Percentiles rank a stretch among this genome's conserved stretches.
Conservation (phyloP, 2,113 vertebrate genomes). For the Empidonax alnorum region DNA sequence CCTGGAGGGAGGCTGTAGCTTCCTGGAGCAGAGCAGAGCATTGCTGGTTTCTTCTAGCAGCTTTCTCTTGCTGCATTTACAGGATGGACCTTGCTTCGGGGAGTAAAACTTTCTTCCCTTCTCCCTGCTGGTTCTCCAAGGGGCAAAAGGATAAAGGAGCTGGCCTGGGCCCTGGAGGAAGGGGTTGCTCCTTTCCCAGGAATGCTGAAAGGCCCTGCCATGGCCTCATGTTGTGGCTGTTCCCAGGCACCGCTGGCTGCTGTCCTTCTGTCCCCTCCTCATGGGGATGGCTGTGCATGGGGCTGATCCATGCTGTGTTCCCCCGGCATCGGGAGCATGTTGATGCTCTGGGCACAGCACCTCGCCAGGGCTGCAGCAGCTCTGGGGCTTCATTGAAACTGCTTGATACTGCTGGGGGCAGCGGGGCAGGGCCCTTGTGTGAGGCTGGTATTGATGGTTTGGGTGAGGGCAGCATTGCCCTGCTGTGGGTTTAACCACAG, state of each 20-base stretch:
- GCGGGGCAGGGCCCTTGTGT: not conserved
- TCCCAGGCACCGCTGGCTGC: no score
- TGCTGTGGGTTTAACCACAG: not conserved
- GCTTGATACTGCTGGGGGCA: no score
- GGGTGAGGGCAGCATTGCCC: not conserved
- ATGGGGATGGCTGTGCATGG: rapidly evolving
- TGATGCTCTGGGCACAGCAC: not conserved
- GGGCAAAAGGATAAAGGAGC: not conserved
- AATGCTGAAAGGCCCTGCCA: not conserved
- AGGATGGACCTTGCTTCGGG: not conserved
- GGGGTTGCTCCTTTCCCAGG: not conserved
- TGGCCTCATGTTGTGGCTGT: not conserved
- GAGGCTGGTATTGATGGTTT: not conserved
- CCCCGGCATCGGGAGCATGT: rapidly evolving
- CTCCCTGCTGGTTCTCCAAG: not conserved
- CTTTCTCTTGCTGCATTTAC: not conserved
- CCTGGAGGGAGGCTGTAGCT: not conserved
- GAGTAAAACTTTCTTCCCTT: not conserved
- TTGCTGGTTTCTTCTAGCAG: not conserved
- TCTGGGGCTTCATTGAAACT: not conserved
- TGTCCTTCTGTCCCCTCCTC: not conserved
- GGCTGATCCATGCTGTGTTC: rapidly evolving
- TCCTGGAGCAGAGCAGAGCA: not conserved
- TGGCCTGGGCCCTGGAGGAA: not conserved
- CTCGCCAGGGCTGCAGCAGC: not conserved